These are phyloP conservation scores for Tetramorium bicarinatum DNA, from an alignment of 2,888 invertebrate genomes.

Conservation along the genomic window DNA sequence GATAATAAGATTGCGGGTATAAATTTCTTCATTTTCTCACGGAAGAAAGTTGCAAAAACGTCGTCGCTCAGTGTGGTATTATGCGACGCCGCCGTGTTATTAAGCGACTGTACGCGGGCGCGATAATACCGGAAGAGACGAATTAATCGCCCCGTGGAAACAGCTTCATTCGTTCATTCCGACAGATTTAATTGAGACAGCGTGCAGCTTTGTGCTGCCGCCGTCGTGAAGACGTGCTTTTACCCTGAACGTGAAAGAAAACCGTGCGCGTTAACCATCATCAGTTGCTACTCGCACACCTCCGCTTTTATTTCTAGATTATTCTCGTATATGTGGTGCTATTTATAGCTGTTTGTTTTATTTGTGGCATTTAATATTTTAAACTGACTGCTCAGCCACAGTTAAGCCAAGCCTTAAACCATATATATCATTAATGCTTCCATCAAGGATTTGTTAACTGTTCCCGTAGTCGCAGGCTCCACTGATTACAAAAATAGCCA, in stretches of 20 bases:
- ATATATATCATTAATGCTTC: not conserved
- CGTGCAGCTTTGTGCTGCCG: constrained; percentile 46
- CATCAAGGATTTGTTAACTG: not conserved
- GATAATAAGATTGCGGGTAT: constrained; percentile 11
- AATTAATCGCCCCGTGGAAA: constrained; percentile 61
- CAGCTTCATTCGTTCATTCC: constrained; percentile 59
- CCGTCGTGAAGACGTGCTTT: constrained; percentile 38
- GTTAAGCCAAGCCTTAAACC: not conserved
- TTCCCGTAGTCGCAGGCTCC: not conserved
- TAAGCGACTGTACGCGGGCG: constrained; percentile 35
- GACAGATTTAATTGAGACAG: constrained; percentile 54
- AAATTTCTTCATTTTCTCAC: constrained; percentile 32
- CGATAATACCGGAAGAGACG: constrained; percentile 60
- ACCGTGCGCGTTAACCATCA: not conserved
- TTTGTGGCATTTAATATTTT: constrained; percentile 16
- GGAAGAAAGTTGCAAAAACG: constrained; percentile 40
- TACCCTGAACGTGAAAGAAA: not conserved
- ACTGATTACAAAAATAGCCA: not conserved
- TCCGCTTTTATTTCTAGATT: not conserved
- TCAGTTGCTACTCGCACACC: not conserved
- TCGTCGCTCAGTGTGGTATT: constrained; percentile 35
- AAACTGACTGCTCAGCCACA: not conserved
- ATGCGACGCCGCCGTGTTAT: constrained; percentile 44
- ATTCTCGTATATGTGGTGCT: not conserved
- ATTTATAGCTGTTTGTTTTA: constrained; percentile 11